Evolutionary conservation across 2,888 invertebrate species (phyloP), one percentile per base, ranked within the genome.

Genomic region (Rhaphigaster nebulosa): DNA sequence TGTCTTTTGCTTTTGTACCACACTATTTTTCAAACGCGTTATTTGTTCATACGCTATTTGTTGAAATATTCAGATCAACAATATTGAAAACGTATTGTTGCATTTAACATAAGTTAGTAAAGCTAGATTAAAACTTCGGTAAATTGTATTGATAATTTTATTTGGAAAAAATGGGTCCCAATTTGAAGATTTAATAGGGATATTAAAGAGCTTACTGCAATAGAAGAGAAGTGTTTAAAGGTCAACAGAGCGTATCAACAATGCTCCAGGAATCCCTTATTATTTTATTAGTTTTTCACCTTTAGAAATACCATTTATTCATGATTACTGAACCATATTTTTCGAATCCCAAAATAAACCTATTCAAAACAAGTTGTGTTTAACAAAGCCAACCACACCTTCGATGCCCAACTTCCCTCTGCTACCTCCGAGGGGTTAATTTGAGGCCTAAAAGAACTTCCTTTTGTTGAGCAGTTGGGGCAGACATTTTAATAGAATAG

Each of bases 401-500:
- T 0, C 20, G 15, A 0, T 20, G 38, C 70, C 18, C 20, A 76
- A 76, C 34, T 38, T 38, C 20, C 8, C 70, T 29, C 65, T 2
- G 15, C 65, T 15, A 65, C 38, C 20, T 8, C 20, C 20, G 38
- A 23, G 34, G 15, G 70, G 34, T 76, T 76, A 76, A 76, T 76
- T 76, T 76, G 70, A 23, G 34, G 8, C 65, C 65, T 23, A 15
- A n/a, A n/a, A 76, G 38, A 38, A 38, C 70, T 38, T 76, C 70
- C 70, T 76, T 76, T 76, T 76, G 70, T 38, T 8, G 70, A 5
- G 20, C 0, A 76, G 34, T 76, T 76, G 70, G 34, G 15, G 1
- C 38, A 38, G 38, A 38, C 70, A 20, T 76, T 76, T 76, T 76
- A 76, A 76, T 76, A 76, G 70, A 76, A 76, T 76, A 76, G 70